A percentile compares a stretch with the other conserved stretches of the same genome.
Evolutionary conservation across 2,888 invertebrate species (phyloP).

Genomic region (Drosophila percnosoma): DNA sequence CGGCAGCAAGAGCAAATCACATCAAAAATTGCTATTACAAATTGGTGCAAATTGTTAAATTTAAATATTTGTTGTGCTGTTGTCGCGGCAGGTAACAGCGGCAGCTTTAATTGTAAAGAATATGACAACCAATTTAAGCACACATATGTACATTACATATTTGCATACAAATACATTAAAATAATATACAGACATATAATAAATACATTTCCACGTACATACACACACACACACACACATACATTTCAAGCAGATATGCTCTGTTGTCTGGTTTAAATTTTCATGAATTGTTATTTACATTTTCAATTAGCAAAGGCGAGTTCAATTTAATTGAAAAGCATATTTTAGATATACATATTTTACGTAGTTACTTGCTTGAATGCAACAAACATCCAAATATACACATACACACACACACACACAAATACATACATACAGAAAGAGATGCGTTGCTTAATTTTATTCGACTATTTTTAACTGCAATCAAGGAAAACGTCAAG

Average conservation of each 20-base stretch:
- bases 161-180: neutral
- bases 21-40: constrained; percentile 60
- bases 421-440: constrained; percentile 6
- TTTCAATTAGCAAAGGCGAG: constrained; percentile 26
- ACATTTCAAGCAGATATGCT: constrained; percentile 17
- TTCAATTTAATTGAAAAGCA: constrained; percentile 37
- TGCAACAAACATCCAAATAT: neutral
- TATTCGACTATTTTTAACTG: constrained; percentile 46
- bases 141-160: neutral
- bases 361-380: constrained; percentile 2
- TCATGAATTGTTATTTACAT: constrained; percentile 23
- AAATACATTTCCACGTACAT: neutral
- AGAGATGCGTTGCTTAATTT: constrained; percentile 21
- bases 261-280: constrained; percentile 21
- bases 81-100: constrained; percentile 11
- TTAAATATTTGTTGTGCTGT: constrained; percentile 19
- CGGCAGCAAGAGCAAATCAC: constrained; percentile 56
- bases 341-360: constrained; percentile 12
- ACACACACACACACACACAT: neutral
- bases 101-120: constrained; percentile 12
- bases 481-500: constrained; percentile 9
- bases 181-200: neutral
- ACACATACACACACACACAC: neutral
- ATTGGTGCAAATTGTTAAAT: constrained; percentile 54
- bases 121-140: constrained; percentile 3